Percentiles rank a stretch among this genome's conserved stretches.
Evolutionary conservation across 2,113 vertebrate genomes (phyloP).

Genomic region (Phrynosoma platyrhinos): DNA sequence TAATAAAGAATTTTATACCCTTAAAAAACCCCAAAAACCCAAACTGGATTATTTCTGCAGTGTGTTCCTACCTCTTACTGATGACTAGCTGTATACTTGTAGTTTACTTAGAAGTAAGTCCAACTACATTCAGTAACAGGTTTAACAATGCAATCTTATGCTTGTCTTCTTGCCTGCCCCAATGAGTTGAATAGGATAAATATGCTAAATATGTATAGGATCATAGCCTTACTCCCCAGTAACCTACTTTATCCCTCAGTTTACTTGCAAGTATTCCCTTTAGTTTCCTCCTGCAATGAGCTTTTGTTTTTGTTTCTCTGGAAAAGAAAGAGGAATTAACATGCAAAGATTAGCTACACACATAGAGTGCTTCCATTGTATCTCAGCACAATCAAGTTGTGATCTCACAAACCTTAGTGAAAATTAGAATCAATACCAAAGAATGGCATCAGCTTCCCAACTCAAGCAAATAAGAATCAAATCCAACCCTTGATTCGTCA

Average conservation of each 20-base stretch:
- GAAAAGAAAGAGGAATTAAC: not conserved
- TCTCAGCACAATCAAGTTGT: slow-evolving; percentile 12
- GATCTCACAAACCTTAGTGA: not conserved
- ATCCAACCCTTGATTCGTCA: not conserved
- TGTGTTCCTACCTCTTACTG: too few species aligned
- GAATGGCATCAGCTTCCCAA: not conserved
- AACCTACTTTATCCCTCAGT: not conserved
- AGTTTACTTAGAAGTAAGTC: too few species aligned
- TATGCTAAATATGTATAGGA: not conserved
- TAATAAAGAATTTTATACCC: too few species aligned
- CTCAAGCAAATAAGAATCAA: not conserved
- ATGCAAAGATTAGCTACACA: not conserved
- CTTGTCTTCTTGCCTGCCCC: not conserved
- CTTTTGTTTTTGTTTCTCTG: not conserved
- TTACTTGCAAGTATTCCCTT: not conserved
- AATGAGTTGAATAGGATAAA: not conserved
- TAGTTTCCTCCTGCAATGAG: not conserved
- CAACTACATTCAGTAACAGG: too few species aligned
- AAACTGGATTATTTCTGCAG: too few species aligned
- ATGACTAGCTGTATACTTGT: too few species aligned
- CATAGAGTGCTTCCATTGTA: not conserved
- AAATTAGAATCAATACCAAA: not conserved
- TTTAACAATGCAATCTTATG: not conserved
- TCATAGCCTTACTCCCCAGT: not conserved
- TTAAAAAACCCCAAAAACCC: too few species aligned